Conservation (phyloP, 2,797 vertebrate species). For the Clamator glandarius region DNA sequence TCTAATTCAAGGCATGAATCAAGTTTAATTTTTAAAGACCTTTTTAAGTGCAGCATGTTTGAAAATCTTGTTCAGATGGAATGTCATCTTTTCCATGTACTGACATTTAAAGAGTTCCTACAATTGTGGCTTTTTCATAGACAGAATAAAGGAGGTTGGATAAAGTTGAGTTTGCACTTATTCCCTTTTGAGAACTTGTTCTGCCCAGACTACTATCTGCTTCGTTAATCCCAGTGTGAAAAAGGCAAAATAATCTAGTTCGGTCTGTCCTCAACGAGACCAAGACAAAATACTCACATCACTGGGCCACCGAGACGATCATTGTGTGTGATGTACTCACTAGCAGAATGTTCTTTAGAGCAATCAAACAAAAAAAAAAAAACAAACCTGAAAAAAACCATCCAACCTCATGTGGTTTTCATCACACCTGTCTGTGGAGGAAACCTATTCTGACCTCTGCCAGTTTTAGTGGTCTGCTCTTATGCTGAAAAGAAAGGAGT, state of each 20-base stretch:
- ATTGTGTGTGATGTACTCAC: background rate
- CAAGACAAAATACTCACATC: background rate
- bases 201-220: background rate
- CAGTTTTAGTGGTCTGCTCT: background rate
- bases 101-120: background rate
- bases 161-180: background rate
- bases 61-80: background rate
- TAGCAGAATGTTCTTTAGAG: background rate
- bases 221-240: background rate
- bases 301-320: background rate
- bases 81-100: background rate
- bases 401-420: background rate
- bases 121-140: background rate
- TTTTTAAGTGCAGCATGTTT: background rate
- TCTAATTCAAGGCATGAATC: background rate
- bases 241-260: background rate
- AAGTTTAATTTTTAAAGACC: background rate
- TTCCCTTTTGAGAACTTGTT: background rate
- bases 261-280: background rate
- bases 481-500: background rate
- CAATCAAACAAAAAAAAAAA: background rate
- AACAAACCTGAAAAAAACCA: background rate
- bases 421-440: background rate
- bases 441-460: background rate
- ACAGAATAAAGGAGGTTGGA: background rate